Base-by-base conservation (phyloP, 2,113 vertebrate species). In the Burhinus bistriatus region DNA sequence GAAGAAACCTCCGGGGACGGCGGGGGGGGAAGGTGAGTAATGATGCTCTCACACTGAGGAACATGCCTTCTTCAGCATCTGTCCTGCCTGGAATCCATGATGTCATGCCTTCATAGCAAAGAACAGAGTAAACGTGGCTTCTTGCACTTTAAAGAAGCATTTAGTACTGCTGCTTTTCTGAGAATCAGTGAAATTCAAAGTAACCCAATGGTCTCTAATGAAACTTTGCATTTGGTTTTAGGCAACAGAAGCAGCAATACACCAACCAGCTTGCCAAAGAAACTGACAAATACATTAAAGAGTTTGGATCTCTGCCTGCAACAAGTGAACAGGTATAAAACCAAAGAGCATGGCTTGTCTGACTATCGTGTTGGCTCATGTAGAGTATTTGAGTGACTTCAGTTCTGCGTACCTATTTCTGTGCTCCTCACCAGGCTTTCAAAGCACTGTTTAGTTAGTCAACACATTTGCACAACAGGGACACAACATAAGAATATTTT, bases 251-350 rank as follows among this genome's bases (percentile, higher is more conserved):
- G 88, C 99, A 99, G 97, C 99, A 99, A 42, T 98, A 99, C 82
- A 99, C 99, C 40, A 99, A 99, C 97, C 99, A 99, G 25, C 98
- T 99, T 61, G 99, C 99, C 77, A 99, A 99, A 98, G 99, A 99
- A 92, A 99, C 99, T 21, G 99, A 99, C 97, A 99, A 98, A 95
- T 98, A 98, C 85, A 98, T 99, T 89, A 99, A 99, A 96, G 98
- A 99, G n/a, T 99, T 99, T 98, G 98, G 98, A 93, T 98, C 98
- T 40, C 98, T 99, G 94, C 99, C 99, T 64, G 98, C 98, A 15
- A 98, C 98, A 30, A 98, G 98, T 55, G 99, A 99, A 96, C 98
- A 99, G 98, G 98, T 99, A 98, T 87, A 42, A 91, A 93, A 93
- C 61, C 62, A 47, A 95, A 62, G 55, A 82, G 15, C 14, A 3